These are phyloP conservation scores for Argya squamiceps DNA, from an alignment of 2,797 vertebrate species.

Conservation along the genomic window DNA sequence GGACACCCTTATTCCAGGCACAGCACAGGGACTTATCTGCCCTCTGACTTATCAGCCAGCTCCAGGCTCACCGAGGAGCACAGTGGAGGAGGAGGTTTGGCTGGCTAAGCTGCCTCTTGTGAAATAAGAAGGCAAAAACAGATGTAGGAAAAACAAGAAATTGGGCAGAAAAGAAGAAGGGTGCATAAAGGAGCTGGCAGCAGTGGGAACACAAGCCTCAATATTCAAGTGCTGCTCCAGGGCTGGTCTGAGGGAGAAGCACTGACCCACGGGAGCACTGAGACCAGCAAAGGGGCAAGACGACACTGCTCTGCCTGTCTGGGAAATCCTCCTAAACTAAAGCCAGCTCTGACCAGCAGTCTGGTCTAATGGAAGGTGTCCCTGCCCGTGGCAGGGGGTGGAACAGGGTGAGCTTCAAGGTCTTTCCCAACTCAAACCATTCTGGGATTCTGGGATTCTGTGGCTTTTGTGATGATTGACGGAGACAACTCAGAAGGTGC, in stretches of 20 bases:
- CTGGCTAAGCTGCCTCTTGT: neutral
- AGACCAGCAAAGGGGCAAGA: neutral
- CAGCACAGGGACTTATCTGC: neutral
- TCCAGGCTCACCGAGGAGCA: neutral
- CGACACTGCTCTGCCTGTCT: neutral
- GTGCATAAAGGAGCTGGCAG: neutral
- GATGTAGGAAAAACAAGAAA: neutral
- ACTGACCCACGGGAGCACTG: accelerated
- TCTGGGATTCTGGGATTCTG: neutral
- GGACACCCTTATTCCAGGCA: neutral
- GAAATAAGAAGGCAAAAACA: neutral
- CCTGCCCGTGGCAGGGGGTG: neutral
- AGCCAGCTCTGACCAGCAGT: neutral
- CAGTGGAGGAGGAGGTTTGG: neutral
- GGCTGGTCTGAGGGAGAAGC: neutral
- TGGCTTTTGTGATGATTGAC: neutral
- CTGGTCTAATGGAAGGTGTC: neutral
- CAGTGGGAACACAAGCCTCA: neutral
- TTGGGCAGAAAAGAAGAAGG: neutral
- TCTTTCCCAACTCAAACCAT: neutral
- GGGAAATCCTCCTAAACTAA: no score
- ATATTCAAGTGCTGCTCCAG: neutral
- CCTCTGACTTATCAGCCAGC: neutral
- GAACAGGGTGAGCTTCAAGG: neutral
- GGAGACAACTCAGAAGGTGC: neutral